Conservation (phyloP, 2,888 invertebrate genomes). For the Cetonia aurata region DNA sequence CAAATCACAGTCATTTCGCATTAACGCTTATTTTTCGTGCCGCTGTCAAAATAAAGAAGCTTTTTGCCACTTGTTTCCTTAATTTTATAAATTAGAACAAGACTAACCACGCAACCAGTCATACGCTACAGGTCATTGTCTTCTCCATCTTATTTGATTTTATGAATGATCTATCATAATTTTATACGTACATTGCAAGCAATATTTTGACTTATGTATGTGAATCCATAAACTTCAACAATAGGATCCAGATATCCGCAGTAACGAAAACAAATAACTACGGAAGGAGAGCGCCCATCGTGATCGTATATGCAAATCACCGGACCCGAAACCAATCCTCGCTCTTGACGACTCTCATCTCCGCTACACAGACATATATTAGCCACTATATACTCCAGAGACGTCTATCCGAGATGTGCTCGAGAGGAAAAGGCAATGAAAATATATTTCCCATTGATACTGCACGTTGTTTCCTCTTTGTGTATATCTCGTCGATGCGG, state of each 20-base stretch:
- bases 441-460: conserved; percentile 23
- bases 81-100: no score
- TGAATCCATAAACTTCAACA: neutral
- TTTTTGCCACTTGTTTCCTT: no score
- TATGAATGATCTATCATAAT: no score
- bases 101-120: no score
- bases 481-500: neutral
- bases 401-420: neutral
- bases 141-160: no score
- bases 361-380: conserved; percentile 2
- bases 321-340: conserved; percentile 5
- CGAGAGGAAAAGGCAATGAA: conserved; percentile 3
- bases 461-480: neutral
- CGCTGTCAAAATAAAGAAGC: no score
- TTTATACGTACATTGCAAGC: no score
- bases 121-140: no score
- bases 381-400: conserved; percentile 11
- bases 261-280: neutral
- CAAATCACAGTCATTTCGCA: no score
- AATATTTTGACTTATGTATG: neutral
- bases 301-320: conserved; percentile 6
- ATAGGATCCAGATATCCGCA: neutral
- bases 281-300: neutral
- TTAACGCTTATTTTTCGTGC: no score
- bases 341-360: neutral